Percentiles rank a stretch among this genome's conserved stretches.
These are phyloP conservation scores for Hippocampus comes DNA, from an alignment of 2,113 vertebrate genomes.

Conservation along the genomic window DNA sequence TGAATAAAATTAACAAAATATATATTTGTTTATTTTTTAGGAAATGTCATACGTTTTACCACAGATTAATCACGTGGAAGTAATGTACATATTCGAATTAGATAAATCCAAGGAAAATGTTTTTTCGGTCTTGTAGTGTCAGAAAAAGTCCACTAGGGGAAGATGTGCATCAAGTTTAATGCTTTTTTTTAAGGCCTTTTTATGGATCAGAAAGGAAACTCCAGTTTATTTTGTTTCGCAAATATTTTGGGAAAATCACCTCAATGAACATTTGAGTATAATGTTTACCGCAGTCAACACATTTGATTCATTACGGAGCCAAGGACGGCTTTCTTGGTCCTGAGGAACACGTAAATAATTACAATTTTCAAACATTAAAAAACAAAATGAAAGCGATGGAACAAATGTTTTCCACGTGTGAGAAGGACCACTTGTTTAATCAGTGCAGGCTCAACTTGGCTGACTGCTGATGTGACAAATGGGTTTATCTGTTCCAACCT, in stretches of 20 bases:
- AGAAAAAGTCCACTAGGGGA: not conserved
- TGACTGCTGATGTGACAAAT: constrained; percentile 75
- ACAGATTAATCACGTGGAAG: too few species aligned
- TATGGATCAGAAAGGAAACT: too few species aligned
- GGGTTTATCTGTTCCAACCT: constrained; percentile 70
- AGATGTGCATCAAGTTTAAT: not conserved
- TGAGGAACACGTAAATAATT: not conserved
- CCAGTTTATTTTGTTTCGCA: too few species aligned
- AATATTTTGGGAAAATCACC: too few species aligned
- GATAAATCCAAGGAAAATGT: too few species aligned
- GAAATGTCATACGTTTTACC: too few species aligned
- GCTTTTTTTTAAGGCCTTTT: not conserved
- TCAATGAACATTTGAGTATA: not conserved
- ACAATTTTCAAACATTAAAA: not conserved
- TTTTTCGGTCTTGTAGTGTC: not conserved
- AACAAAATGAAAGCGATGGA: not conserved
- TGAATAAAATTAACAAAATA: too few species aligned
- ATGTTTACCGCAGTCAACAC: not conserved
- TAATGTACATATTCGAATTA: too few species aligned
- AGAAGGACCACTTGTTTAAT: constrained; percentile 60
- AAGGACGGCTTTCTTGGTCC: not conserved
- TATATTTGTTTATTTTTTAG: too few species aligned
- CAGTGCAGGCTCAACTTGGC: constrained; percentile 67
- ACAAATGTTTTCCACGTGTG: constrained; percentile 26
- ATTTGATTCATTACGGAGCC: not conserved